Percentiles rank a stretch among this genome's conserved stretches.
These are phyloP conservation scores for Tipula lateralis DNA, from an alignment of 2,888 invertebrate species.

Conservation along the genomic window DNA sequence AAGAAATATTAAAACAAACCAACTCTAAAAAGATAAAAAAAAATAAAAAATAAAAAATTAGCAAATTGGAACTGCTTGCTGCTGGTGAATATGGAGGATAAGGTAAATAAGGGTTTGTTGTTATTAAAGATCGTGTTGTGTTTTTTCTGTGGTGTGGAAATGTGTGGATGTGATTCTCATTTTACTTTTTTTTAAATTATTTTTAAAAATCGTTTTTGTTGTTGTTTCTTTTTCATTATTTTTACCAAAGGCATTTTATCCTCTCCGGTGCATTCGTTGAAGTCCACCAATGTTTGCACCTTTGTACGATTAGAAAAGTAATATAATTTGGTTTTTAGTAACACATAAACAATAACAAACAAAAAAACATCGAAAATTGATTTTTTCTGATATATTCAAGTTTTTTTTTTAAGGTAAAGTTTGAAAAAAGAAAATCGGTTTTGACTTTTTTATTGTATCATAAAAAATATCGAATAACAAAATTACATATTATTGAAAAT, in stretches of 20 bases:
- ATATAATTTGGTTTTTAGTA: not conserved
- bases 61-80: not conserved
- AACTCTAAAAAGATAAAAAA: conserved; percentile 20
- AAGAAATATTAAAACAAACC: conserved; percentile 11
- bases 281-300: conserved; percentile 85
- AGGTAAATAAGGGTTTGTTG: not conserved
- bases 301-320: conserved; percentile 43
- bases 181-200: not conserved
- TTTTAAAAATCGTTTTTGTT: conserved; percentile 12
- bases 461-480: not conserved
- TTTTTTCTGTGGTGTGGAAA: not conserved
- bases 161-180: not conserved
- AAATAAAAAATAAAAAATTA: not conserved
- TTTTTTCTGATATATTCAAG: not conserved
- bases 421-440: not conserved
- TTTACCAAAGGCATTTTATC: conserved; percentile 89
- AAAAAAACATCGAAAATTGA: conserved; percentile 7
- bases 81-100: not conserved
- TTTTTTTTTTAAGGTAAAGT: not conserved
- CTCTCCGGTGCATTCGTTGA: conserved; percentile 81
- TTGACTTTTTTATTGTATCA: not conserved
- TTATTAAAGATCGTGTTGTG: not conserved
- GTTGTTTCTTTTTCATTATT: not conserved
- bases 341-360: not conserved
- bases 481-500: not conserved